Base-by-base conservation (phyloP, 2,888 invertebrate genomes). In the Pilophorus perplexus region DNA sequence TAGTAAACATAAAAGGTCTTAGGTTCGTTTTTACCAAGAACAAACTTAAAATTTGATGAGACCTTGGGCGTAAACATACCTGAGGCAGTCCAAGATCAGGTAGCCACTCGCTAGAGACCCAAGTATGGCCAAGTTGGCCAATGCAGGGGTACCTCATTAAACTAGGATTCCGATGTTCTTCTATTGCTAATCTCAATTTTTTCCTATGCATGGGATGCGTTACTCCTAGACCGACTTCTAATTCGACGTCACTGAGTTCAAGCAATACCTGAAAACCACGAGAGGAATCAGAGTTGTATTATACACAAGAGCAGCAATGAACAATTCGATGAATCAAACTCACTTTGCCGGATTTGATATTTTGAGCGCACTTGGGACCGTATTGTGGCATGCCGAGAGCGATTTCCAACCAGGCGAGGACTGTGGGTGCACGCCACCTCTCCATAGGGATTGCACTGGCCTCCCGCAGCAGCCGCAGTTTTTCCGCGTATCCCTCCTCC, bases 301-400 rank as follows among this genome's bases (percentile, higher is more conserved):
- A n/a, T n/a, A n/a, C n/a, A n/a, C n/a, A n/a, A n/a, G n/a, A n/a
- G n/a, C n/a, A n/a, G n/a, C n/a, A n/a, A n/a, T n/a, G n/a, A n/a
- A n/a, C n/a, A 14, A 44, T 33, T 33, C 33, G n/a, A n/a, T n/a
- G n/a, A n/a, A n/a, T n/a, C n/a, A n/a, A 23, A 60, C 67, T 59
- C 75, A 90, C 94, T 85, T 93, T 94, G 73, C 95, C 95, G 76
- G 93, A 94, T 78, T 95, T 94, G 70, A 96, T 89, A 77, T 95
- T 95, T 76, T 94, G 93, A 18, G 92, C 90, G 74, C 94, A 93
- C 48, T 89, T 83, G 20, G 88, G 85, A 2, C 93, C 93, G 74
- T 94, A 94, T 74, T 93, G 93, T 0, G 93, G 92, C 94, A 96
- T 94, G 60, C 93, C 93, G 4, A 96, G 83, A 0, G 93, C 91